phyloP scores from a whole-genome alignment of 2,113 vertebrate genomes.

The Hemichromis elongatus region DNA sequence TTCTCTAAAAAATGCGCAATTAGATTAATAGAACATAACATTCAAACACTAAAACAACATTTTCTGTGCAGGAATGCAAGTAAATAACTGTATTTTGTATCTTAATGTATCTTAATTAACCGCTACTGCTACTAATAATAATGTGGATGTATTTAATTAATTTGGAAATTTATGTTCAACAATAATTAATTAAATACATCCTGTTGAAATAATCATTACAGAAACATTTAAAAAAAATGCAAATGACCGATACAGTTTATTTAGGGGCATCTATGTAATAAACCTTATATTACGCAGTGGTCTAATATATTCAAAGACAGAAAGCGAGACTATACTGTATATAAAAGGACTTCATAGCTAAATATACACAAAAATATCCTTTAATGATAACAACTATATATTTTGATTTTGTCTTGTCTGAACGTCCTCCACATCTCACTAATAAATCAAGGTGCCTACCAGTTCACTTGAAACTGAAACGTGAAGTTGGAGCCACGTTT shows the following conservation, averaged over 20 bases:
- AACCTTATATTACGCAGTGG: not conserved
- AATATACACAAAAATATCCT: not conserved
- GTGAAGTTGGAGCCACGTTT: not conserved
- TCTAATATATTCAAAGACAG: not conserved
- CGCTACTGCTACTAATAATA: fast-evolving
- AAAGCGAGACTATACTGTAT: not conserved
- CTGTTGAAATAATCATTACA: not conserved
- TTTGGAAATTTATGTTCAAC: not conserved
- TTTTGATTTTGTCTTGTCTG: not conserved
- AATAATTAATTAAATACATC: not conserved
- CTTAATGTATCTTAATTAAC: fast-evolving
- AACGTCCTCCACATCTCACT: not conserved
- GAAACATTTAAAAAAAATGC: not conserved
- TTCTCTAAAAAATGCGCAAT: not conserved
- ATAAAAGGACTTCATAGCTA: not conserved
- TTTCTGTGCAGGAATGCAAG: not conserved
- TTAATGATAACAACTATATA: not conserved
- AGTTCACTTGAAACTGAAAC: not conserved
- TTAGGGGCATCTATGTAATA: not conserved
- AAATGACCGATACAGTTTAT: not conserved
- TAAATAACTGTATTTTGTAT: not conserved
- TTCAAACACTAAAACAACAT: not conserved
- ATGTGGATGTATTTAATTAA: too few species aligned
- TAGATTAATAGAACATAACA: not conserved
- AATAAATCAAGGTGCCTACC: not conserved